Evolutionary conservation across 2,113 vertebrate species (phyloP).

Genomic region (Dipodomys stephensi): DNA sequence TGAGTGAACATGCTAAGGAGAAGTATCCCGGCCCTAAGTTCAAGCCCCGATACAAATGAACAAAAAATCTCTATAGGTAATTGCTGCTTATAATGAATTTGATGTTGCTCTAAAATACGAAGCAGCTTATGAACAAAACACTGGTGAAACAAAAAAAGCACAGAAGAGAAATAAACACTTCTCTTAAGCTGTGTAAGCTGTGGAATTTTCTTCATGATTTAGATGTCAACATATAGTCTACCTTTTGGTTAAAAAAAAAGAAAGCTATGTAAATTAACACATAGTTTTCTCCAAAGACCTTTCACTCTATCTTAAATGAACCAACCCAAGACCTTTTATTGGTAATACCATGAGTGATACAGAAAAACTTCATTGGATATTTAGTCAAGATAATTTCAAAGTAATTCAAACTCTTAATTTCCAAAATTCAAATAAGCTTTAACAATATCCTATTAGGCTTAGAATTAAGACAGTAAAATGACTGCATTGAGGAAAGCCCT

Average conservation of each 20-base stretch:
- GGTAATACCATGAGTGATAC: not conserved
- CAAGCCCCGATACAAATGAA: no score
- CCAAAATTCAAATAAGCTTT: not conserved
- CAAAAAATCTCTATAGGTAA: not conserved
- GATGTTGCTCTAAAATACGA: not conserved
- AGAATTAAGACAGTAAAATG: not conserved
- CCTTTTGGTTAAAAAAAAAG: not conserved
- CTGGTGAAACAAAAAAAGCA: not conserved
- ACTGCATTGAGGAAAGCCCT: not conserved
- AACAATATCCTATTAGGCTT: not conserved
- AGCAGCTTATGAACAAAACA: no score
- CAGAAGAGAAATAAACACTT: not conserved
- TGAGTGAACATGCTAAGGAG: no score
- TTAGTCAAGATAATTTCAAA: constrained; percentile 22
- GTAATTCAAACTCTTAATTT: not conserved
- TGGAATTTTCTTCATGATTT: constrained; percentile 12
- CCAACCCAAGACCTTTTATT: not conserved
- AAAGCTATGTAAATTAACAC: not conserved
- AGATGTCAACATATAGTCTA: not conserved
- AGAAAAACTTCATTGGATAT: not conserved
- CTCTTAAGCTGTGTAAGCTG: not conserved
- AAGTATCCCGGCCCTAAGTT: no score
- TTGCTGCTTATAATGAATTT: not conserved
- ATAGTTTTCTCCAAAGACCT: no score
- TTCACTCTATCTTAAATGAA: no score